Evolutionary conservation across 30 jellyfish, hydroid and myxozoan species (phyloP), one percentile per base, ranked within the genome.

Genomic region (Pelagia noctiluca): DNA sequence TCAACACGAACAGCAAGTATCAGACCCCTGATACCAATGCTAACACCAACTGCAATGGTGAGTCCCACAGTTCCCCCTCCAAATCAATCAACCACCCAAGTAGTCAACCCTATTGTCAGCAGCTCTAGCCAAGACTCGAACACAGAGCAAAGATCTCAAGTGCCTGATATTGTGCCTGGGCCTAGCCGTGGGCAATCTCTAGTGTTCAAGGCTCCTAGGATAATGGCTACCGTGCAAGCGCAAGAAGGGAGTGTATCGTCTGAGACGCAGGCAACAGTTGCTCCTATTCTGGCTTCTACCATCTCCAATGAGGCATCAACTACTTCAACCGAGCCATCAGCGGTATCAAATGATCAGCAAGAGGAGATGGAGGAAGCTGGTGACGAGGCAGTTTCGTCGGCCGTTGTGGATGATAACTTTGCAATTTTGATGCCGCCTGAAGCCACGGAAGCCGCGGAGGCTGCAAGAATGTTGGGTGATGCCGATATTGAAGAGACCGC

Each of bases 1-100:
- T 73, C 88, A 7, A 35, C 94, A 0, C 96, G 96, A 23, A 94
- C 99, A 16, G 99, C 99, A 12, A 94, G 99, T 42, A 94, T 94
- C 46, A 90, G 97, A 35, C 99, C 99, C 2, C 54, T 94, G n/a
- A 70, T 95, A n/a, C 90, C 89, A 46, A 82, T 87, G 0, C 63
- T 53, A 4, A 87, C 97, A 5, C 99, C 99, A 47, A 94, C 99
- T 21, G 99, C 99, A 24, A 94, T 94, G 99, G 96, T 94, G 37
- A 94, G 99, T 64, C 99, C 99, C 13, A 88, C 98, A 19, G 98
- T 91, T 1, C 98, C 98, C 2, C 82, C 91, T 0, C 30, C 74
- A 10, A 80, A 81, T 11, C 76, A 82, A 22, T 65, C 95, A 35
- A 69, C 85, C 0, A 49, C 82, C n/a, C 94, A 84, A 48, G 94